Evolutionary conservation across 2,888 invertebrate genomes (phyloP), one percentile per base, ranked within the genome.

Genomic region (Xanthostigma xanthostigma): DNA sequence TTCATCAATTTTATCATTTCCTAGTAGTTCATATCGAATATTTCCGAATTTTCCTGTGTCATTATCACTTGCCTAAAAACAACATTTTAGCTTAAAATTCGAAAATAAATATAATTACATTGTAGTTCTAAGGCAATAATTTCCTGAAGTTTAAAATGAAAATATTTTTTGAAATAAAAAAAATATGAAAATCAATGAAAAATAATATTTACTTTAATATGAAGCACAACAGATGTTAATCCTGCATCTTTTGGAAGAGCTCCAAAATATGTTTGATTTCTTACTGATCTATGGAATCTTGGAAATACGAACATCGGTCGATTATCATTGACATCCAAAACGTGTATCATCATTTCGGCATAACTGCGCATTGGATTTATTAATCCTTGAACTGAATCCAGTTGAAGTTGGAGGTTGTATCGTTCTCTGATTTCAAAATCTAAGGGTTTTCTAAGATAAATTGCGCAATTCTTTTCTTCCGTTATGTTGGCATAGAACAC

Each of bases 321-420:
- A 63, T 94, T 93, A 62, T 95, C 94, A 62, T 95, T 95, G 1
- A 88, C 80, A 63, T 95, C 94, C 0, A 78, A 71, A 0, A 95
- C 83, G 53, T 86, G 83, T 0, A 95, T 78, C 53, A 84, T 83
- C 0, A 94, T 78, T 57, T 77, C 77, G 0, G 88, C 81, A 17
- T 76, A 75, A 57, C 82, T 84, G 53, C 78, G 79, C 39, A 82
- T 81, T 0, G 83, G 83, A 64, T 88, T 89, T 33, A 90, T 79
- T 6, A 86, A 74, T 2, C 89, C 90, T 53, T 86, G 81, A 34
- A 87, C 73, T 0, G 91, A 88, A 54, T 84, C 81, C 0, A 93
- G 70, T 56, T 81, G 79, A 10, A 94, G 75, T 62, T 84, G 82
- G 41, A 91, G 66, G 3, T 77, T 75, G 60, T 89, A 91, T 52